Base-by-base conservation (phyloP, 2,888 invertebrate species). In the Apamea sordens region DNA sequence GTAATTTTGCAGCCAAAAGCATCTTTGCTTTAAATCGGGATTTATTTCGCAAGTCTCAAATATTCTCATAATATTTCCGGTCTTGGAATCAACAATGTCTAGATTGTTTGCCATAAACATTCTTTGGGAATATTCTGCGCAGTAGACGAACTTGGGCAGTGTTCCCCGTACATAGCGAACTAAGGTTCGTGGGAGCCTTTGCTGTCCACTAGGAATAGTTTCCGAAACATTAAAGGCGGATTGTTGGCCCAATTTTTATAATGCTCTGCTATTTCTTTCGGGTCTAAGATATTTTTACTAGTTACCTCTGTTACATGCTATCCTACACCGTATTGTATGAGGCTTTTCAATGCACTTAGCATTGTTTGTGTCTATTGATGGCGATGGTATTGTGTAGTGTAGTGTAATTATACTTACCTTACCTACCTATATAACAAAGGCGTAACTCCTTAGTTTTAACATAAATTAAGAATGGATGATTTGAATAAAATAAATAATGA, bases 131-230 rank as follows among this genome's bases (percentile, higher is more conserved):
- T 89, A 89, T 87, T 88, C 79, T 76, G 67, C 68, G 44, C 70
- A 64, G 83, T 79, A 73, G 77, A 82, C 79, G 69, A 89, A 89
- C 75, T 89, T 86, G 77, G 73, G 71, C 63, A 24, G 75, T 84
- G 77, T 76, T 82, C 32, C 56, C 64, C 56, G 70, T 64, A 68
- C 85, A 85, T 80, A 69, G 77, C 63, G 47, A 74, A 71, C 78
- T 73, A 41, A 78, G 68, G 61, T 74, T 83, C 80, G 81, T 47
- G 68, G 56, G 70, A 76, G 73, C 77, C 79, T 82, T 59, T 24
- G 53, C 84, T 84, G 89, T 86, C 84, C 85, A 80, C 85, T 77
- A 84, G 78, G 84, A 88, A 90, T 90, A 87, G 86, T 90, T 89
- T 89, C 84, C 85, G 79, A 77, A 87, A 89, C 81, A 88, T 88